Evolutionary conservation across 2,113 vertebrate species (phyloP), one percentile per base, ranked within the genome.

Genomic region (Pollimyrus isidori): DNA sequence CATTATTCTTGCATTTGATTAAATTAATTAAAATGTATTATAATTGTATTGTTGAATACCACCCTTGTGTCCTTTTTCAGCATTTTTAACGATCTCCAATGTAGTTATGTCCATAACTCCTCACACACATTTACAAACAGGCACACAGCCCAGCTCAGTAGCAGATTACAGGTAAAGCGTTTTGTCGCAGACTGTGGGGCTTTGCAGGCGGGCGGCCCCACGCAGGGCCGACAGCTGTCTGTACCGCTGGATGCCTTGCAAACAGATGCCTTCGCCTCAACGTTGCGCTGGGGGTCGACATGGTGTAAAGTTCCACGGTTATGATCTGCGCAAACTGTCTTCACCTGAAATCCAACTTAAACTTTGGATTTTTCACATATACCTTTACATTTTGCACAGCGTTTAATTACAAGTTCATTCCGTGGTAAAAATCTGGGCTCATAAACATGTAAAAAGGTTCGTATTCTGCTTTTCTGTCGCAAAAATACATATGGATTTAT

Each of bases 181-280:
- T 89, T 89, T 89, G 88, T 89, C 4, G 30, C 76, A 15, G 73
- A 15, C 76, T 46, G 39, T 45, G 7, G 39, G 17, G 9, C 30
- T 50, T 23, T 49, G 17, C n/a, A 21, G 65, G 13, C 35, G 7
- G 39, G 30, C 35, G 35, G 88, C 73, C 19, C 50, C 88, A 56
- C 52, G 76, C 73, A 4, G 73, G 35, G 88, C 10, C 4, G 39
- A n/a, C 88, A 89, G 88, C 88, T 89, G 88, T 83, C 65, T 11
- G 35, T 56, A 56, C 88, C 49, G 49, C 88, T 89, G 88, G 73
- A 89, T 56, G 49, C 73, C 88, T n/a, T 7, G 30, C 0, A 9
- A 89, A 89, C 88, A 89, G 49, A 83, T 83, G 88, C 58, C 69
- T 26, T 76, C 19, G 13, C 46, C 30, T 35, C 7, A 53, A 4